Percentiles rank a stretch among this genome's conserved stretches.
phyloP scores from a whole-genome alignment of 1,140 invertebrate species.

The Sycophaga agraensis region DNA sequence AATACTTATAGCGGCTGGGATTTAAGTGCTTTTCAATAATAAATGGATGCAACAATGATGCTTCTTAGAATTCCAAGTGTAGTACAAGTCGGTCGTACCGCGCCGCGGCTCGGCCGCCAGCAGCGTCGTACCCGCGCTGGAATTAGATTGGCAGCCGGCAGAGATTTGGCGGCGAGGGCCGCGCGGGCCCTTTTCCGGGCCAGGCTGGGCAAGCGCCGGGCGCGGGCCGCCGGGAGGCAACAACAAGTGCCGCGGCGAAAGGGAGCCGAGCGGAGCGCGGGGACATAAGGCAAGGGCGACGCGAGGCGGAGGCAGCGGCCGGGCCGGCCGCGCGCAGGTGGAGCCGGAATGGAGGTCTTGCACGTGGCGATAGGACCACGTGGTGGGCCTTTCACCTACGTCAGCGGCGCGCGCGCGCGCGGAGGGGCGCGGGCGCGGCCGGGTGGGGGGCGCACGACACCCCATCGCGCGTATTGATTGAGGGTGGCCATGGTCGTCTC shows the following conservation, averaged over 20 bases:
- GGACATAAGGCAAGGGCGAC: neutral
- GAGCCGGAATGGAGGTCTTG: conserved; percentile 39
- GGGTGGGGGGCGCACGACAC: conserved; percentile 23
- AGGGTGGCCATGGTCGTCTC: conserved; percentile 53
- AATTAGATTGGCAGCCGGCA: no score
- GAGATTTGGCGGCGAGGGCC: neutral
- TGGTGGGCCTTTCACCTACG: conserved; percentile 49
- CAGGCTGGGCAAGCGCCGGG: neutral
- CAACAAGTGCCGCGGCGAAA: neutral
- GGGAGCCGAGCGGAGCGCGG: neutral
- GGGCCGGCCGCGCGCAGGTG: conserved; percentile 40
- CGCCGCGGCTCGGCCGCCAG: no score
- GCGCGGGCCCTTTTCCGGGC: neutral
- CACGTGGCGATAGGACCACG: conserved; percentile 54
- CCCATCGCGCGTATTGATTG: conserved; percentile 48
- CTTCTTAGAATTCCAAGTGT: no score
- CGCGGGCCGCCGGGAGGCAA: no score
- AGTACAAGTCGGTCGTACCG: no score
- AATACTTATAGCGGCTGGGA: no score
- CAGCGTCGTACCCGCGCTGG: no score
- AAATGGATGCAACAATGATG: no score
- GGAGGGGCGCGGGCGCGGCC: neutral
- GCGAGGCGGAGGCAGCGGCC: neutral
- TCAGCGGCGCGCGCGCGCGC: conserved; percentile 33
- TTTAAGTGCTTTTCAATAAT: no score